Evolutionary conservation across 2,113 vertebrate species (phyloP), one percentile per base, ranked within the genome.

Genomic region (Sinocyclocheilus grahami): DNA sequence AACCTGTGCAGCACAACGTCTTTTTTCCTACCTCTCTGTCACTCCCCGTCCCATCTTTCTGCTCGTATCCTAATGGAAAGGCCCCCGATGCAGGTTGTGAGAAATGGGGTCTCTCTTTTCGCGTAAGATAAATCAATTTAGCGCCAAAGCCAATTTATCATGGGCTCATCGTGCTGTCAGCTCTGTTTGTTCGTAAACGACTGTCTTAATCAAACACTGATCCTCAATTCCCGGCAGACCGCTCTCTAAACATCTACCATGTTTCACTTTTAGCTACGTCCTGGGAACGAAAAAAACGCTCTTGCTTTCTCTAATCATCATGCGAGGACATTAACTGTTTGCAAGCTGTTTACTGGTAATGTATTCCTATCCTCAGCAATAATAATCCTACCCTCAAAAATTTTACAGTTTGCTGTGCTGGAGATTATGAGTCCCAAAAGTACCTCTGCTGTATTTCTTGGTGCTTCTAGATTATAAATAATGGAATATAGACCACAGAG

Each of bases 91-190:
- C 14, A 67, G 82, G 9, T 39, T 51, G 87, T 20, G n/a, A 53
- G 71, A 89, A 90, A 65, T 22, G 1, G 1, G 53, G 18, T 82
- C 33, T 91, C 37, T 69, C 87, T n/a, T 82, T n/a, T 82, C 33
- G 86, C 65, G 84, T 90, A 86, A 89, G 18, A 90, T 90, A 92
- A 93, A 90, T 87, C 2, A 90, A 87, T 86, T 48, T 83, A 30
- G 86, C 55, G 42, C 20, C 82, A 87, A n/a, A 91, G 58, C 10
- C 90, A 90, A 89, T 92, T 90, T 90, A n/a, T 91, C 89, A 87
- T 86, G 89, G 65, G 88, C 81, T 13, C 11, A 86, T 33, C 60
- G 76, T 67, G 42, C 78, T 86, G 90, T 91, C 87, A 87, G 5
- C 65, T 67, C 71, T 80, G 89, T 88, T 89, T 90, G 87, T 78